These are phyloP conservation scores for Bicyclus anynana DNA, from an alignment of 1,140 invertebrate species.

Conservation along the genomic window DNA sequence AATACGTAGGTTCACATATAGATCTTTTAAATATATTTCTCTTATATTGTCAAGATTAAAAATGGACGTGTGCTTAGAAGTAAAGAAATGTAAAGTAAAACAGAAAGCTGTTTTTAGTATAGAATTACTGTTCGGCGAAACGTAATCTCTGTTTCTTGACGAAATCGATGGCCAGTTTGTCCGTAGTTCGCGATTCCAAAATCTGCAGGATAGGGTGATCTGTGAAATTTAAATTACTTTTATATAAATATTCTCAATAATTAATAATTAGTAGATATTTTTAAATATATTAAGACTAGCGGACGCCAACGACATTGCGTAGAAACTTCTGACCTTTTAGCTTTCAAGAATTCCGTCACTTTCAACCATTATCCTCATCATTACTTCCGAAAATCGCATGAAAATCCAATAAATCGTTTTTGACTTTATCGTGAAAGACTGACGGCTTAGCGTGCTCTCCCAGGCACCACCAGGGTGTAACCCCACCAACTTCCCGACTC, in stretches of 20 bases:
- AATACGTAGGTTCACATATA: constrained; percentile 28
- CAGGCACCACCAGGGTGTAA: too few species aligned
- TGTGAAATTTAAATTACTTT: constrained; percentile 44
- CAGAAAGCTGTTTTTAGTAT: constrained; percentile 21
- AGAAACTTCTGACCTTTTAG: too few species aligned
- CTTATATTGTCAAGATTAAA: constrained; percentile 67
- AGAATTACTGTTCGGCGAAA: constrained; percentile 75
- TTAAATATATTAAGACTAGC: too few species aligned
- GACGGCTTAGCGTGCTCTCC: too few species aligned
- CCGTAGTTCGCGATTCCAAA: constrained; percentile 88
- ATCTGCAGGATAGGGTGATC: constrained; percentile 91
- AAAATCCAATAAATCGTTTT: too few species aligned
- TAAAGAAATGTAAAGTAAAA: constrained; percentile 29
- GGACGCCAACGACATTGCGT: too few species aligned
- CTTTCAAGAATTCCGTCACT: too few species aligned
- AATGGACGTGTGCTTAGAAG: constrained; percentile 65
- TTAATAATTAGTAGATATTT: too few species aligned
- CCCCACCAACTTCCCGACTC: too few species aligned
- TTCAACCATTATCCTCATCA: too few species aligned
- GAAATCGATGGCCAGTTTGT: constrained; percentile 93
- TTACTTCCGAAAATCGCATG: too few species aligned
- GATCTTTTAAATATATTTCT: constrained; percentile 45
- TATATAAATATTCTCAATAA: constrained; percentile 4
- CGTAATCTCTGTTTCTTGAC: constrained; percentile 89
- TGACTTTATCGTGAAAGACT: too few species aligned